Base-by-base conservation (phyloP, 2,113 vertebrate genomes). In the Mungos mungo region DNA sequence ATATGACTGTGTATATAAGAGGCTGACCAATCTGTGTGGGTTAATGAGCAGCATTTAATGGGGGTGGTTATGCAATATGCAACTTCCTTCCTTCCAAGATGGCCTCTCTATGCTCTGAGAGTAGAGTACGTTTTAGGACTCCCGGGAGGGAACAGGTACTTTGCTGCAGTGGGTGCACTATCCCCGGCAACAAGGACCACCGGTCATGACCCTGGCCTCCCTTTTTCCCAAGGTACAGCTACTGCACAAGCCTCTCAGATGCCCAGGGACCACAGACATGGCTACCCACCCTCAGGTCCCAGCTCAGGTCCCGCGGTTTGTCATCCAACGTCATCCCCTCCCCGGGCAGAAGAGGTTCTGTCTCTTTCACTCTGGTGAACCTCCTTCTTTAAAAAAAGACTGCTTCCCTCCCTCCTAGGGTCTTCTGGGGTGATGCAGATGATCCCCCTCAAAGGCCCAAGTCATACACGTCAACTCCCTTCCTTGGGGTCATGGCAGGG, bases 191-290 rank as follows among this genome's bases (percentile, higher is more conserved):
- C 7, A 5, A 19, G 52, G 25, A 21, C 15, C 50, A 8, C 1
- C 33, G 5, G 2, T n/a, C 1, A 88, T 88, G 71, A n/a, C 21
- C 15, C 21, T 50, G 33, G 2, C 10, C 50, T 38, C 57, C 5
- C 2, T 5, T 65, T 71, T 65, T 71, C 65, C 9, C 15, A 21
- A 79, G n/a, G 29, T 6, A 15, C 2, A n/a, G 72, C 38, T 47
- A 0, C 47, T 12, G 2, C 31, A 9, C 0, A 29, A 13, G 27
- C 13, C 29, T n/a, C 31, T 14, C 10, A 19, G 9, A 6, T 31
- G 7, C 15, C 9, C 10, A 5, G 3, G 33, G 50, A 38, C 4
- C 12, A n/a, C 33, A 52, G 31, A 50, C 2, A 2, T 1, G 0
- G 35, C 16, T n/a, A 19, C 14, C 23, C 15, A 0, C 11, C 29